phyloP scores from a whole-genome alignment of 1,140 invertebrate species.

The Apis dorsata region DNA sequence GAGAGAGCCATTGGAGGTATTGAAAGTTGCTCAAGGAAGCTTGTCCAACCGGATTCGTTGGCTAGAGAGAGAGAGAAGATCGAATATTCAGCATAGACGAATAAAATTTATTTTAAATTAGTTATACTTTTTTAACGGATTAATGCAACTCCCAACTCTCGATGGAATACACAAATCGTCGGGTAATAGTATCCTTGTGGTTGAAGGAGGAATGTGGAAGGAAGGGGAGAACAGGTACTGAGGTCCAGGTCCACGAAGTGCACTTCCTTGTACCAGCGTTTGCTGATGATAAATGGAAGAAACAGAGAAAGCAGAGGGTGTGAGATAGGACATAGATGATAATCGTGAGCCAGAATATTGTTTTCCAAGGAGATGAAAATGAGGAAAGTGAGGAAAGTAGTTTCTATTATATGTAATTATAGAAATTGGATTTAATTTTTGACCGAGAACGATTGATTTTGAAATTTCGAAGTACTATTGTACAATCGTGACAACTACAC shows the following conservation, averaged over 20 bases:
- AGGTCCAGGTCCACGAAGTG: constrained; percentile 69
- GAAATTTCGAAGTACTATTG: no score
- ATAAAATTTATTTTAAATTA: not conserved
- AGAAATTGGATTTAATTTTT: no score
- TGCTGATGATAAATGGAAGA: constrained; percentile 50
- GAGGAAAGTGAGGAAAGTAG: not conserved
- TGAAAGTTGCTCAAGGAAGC: not conserved
- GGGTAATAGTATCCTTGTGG: constrained; percentile 9
- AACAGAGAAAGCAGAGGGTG: constrained; percentile 30
- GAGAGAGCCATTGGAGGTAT: not conserved
- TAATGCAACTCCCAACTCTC: constrained; percentile 27
- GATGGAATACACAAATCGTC: constrained; percentile 21
- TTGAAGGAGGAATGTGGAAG: not conserved
- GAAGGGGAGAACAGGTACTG: constrained; percentile 50
- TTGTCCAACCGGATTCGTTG: not conserved
- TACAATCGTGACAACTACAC: no score
- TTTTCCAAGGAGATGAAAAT: constrained; percentile 24
- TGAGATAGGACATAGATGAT: constrained; percentile 6
- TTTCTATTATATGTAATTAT: not conserved
- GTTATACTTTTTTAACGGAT: not conserved
- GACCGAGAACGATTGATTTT: no score
- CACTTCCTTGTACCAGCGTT: constrained; percentile 70
- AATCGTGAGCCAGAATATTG: constrained; percentile 5
- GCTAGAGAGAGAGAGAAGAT: not conserved
- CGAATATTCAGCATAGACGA: not conserved